Evolutionary conservation across 2,797 vertebrate genomes (phyloP).

Genomic region (Cuniculus paca): DNA sequence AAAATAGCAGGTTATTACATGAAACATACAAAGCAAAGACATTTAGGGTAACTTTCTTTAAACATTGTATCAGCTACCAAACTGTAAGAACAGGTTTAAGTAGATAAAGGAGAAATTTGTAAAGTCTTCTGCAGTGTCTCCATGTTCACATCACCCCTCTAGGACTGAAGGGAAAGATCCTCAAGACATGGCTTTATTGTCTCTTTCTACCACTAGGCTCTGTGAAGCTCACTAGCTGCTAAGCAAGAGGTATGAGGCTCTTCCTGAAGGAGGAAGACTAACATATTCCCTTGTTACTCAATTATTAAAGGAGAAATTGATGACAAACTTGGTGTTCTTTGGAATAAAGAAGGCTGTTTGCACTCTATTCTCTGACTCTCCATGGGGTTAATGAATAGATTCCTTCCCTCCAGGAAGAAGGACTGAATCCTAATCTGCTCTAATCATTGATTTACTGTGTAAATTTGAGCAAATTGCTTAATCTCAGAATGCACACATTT

Average conservation of each 20-base stretch:
- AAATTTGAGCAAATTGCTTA: neutral
- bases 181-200: neutral
- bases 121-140: neutral
- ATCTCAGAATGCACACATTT: neutral
- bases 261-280: neutral
- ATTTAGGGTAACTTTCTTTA: neutral
- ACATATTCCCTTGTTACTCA: neutral
- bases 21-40: neutral
- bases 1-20: neutral
- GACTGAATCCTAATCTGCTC: neutral
- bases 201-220: neutral
- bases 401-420: neutral
- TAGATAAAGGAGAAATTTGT: neutral
- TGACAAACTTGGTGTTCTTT: neutral
- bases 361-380: neutral
- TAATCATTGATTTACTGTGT: neutral
- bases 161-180: neutral
- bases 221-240: neutral
- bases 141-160: neutral
- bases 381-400: neutral
- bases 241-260: neutral
- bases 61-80: neutral
- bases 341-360: neutral
- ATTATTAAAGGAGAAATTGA: neutral
- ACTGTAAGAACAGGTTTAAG: neutral